Base-by-base conservation (phyloP, 2,888 invertebrate genomes). In the Lacanobia wlatinum region DNA sequence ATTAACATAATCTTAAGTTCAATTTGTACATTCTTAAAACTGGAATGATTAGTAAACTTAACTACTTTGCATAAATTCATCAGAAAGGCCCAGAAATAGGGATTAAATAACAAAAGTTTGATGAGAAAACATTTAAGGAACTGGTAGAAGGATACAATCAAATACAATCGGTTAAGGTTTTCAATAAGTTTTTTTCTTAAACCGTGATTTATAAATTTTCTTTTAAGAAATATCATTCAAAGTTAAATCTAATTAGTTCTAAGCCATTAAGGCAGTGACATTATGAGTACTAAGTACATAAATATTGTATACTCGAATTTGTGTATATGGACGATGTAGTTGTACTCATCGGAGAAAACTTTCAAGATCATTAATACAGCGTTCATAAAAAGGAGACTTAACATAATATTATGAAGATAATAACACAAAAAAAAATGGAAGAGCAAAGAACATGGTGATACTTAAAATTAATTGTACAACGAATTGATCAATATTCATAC, bases 21-120 rank as follows among this genome's bases (percentile, higher is more conserved):
- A 60, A 50, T 46, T n/a, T 50, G 21, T 23, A 62, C 55, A 72
- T 16, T 68, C 43, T 71, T 55, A 46, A 12, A 12, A 62, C 53
- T 65, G 50, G 38, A 73, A 52, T 67, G 18, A 21, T 21, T 46
- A 8, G 48, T 18, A 64, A 56, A 62, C 60, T 78, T 72, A 78
- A 52, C 65, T 74, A 76, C 34, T 59, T 62, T 70, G 67, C 65
- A 73, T 70, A 83, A 69, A 83, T 80, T 73, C 60, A 78, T 83
- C 23, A 66, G 70, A 78, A 81, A 70, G 65, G 69, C 67, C 61
- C 60, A 70, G 43, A 28, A 53, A 23, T 61, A 56, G 62, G 48
- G 64, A 65, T 62, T 16, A 12, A 43, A 50, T 18, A 16, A 43
- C 38, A 61, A 58, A 18, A 3, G 6, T 14, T 70, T 40, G 0